Evolutionary conservation across 1,140 invertebrate species (phyloP).

Genomic region (Frieseomelitta varia): DNA sequence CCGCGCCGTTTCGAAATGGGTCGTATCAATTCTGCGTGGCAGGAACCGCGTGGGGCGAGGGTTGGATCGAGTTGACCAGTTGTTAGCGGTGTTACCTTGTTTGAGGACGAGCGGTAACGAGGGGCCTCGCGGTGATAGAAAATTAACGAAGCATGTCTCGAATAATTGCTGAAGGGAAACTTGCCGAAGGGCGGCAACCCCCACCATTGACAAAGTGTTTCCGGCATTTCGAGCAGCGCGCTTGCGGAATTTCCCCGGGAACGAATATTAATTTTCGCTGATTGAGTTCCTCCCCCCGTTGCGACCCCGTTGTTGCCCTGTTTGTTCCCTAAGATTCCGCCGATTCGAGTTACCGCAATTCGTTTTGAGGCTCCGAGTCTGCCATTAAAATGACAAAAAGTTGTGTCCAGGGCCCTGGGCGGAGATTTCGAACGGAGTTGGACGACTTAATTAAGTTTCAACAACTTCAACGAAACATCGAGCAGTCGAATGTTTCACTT

Average conservation of each 20-base stretch:
- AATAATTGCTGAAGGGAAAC: background rate
- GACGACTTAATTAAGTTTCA: no score
- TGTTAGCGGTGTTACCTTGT: constrained; percentile 1
- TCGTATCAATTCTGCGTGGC: constrained; percentile 37
- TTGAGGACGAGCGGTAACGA: background rate
- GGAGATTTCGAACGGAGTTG: background rate
- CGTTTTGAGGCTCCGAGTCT: background rate
- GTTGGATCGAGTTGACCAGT: constrained; percentile 22
- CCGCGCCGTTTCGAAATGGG: constrained; percentile 5
- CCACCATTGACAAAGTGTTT: background rate
- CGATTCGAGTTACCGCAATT: background rate
- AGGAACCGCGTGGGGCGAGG: background rate
- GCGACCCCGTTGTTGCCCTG: background rate
- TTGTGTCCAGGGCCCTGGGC: no score
- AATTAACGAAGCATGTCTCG: constrained; percentile 25
- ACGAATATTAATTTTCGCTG: constrained; percentile 9
- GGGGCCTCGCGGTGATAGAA: background rate
- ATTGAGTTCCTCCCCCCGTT: background rate
- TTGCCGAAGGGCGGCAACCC: background rate
- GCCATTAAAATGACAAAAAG: background rate
- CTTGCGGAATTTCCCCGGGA: background rate
- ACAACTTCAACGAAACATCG: no score
- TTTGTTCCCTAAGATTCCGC: background rate
- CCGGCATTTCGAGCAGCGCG: background rate
- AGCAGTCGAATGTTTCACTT: no score